Conservation (phyloP, 1,140 invertebrate species). For the Mylabris phalerata region DNA sequence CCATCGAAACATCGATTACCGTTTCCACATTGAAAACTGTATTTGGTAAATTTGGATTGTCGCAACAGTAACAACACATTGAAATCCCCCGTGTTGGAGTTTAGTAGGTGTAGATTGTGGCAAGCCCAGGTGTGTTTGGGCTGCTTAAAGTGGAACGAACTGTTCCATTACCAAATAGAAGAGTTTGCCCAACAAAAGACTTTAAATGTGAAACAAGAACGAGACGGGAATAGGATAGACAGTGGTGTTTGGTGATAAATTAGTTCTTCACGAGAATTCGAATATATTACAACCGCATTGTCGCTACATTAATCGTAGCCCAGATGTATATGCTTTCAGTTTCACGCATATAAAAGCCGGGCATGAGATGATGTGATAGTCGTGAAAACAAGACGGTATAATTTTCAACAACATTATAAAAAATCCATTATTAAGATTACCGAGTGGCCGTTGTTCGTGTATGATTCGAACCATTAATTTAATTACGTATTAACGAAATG, state of each 20-base stretch:
- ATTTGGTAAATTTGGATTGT: too few species aligned
- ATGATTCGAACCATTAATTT: constrained; percentile 12
- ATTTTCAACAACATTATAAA: neutral
- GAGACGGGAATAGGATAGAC: neutral
- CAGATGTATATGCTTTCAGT: constrained; percentile 21
- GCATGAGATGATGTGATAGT: neutral
- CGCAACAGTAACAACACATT: neutral
- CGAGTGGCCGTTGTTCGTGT: constrained; percentile 10
- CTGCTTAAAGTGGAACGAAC: constrained; percentile 26
- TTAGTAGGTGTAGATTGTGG: constrained; percentile 19
- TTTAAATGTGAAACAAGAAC: too few species aligned
- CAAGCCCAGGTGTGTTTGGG: constrained; percentile 19
- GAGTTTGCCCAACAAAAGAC: too few species aligned
- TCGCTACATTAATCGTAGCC: constrained; percentile 36
- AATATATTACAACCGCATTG: constrained; percentile 32
- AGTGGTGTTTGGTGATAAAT: constrained; percentile 22
- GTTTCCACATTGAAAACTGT: constrained; percentile 11
- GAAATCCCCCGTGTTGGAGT: constrained; percentile 15
- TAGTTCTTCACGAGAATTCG: constrained; percentile 17
- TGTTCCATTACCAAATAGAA: constrained; percentile 19
- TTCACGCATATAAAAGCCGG: constrained; percentile 2
- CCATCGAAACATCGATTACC: constrained; percentile 11
- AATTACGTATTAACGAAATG: constrained; percentile 10
- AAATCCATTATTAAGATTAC: constrained; percentile 7
- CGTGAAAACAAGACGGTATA: too few species aligned